phyloP scores from a whole-genome alignment of 1,140 invertebrate species.

The Pseudomyrmex gracilis region DNA sequence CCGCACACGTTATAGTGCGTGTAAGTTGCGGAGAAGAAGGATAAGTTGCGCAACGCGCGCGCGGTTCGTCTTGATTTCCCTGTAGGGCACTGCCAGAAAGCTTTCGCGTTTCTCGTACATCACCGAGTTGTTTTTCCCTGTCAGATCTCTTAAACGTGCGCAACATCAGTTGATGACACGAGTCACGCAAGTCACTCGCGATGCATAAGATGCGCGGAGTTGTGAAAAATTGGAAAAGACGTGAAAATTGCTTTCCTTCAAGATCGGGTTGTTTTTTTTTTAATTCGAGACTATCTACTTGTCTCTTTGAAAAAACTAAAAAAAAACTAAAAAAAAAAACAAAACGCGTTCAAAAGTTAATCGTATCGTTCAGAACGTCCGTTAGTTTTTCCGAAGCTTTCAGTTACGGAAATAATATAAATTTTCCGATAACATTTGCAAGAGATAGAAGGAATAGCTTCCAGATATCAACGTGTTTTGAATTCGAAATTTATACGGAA shows the following conservation, averaged over 20 bases:
- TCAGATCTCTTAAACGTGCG: slow-evolving; percentile 48
- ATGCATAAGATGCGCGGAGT: not conserved
- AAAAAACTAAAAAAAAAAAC: no score
- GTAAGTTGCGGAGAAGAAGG: slow-evolving; percentile 42
- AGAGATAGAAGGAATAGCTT: not conserved
- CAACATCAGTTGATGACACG: slow-evolving; percentile 30
- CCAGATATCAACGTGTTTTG: slow-evolving; percentile 12
- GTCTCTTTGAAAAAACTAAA: no score
- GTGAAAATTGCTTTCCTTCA: slow-evolving; percentile 41
- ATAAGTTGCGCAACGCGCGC: slow-evolving; percentile 36
- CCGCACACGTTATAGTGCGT: slow-evolving; percentile 26
- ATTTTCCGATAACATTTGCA: slow-evolving; percentile 12
- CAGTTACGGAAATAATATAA: not conserved
- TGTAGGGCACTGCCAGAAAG: slow-evolving; percentile 46
- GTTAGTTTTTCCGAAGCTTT: not conserved
- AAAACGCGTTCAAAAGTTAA: not conserved
- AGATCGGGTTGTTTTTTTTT: not conserved
- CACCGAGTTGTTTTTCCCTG: slow-evolving; percentile 26
- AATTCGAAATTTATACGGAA: slow-evolving; percentile 34
- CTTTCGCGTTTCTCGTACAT: slow-evolving; percentile 30
- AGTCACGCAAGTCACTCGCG: not conserved
- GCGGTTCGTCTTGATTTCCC: slow-evolving; percentile 52
- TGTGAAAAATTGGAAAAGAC: slow-evolving; percentile 20
- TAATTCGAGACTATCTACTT: no score
- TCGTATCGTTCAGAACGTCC: not conserved